phyloP scores from a whole-genome alignment of 2,888 invertebrate species.

The Proisotoma minuta region DNA sequence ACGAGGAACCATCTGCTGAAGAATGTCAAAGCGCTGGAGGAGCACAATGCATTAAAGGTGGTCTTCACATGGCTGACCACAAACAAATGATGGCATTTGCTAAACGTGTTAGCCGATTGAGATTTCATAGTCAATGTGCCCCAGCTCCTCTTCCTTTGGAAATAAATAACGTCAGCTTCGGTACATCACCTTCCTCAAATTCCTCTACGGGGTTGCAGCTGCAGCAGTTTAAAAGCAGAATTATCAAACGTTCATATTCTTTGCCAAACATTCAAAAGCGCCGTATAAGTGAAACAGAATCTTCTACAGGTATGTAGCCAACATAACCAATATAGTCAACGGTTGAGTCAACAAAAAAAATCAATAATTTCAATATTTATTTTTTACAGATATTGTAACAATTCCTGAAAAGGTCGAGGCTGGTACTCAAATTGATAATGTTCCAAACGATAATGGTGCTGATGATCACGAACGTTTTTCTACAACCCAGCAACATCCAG shows the following conservation, averaged over 20 bases:
- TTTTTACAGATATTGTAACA: too few species aligned
- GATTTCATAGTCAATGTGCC: constrained; percentile 63
- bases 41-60: constrained; percentile 59
- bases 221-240: constrained; percentile 46
- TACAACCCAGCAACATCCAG: too few species aligned
- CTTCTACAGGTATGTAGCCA: too few species aligned
- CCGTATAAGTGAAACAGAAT: not conserved
- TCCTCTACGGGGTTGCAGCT: constrained; percentile 12
- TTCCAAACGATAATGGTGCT: too few species aligned
- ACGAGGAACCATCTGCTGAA: constrained; percentile 22
- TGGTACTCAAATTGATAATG: too few species aligned
- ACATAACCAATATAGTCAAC: too few species aligned
- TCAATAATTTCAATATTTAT: too few species aligned
- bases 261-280: constrained; percentile 61
- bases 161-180: too few species aligned
- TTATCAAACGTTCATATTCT: constrained; percentile 61
- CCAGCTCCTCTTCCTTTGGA: constrained; percentile 48
- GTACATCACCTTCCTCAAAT: constrained; percentile 34
- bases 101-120: constrained; percentile 57
- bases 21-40: constrained; percentile 47
- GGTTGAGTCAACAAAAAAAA: too few species aligned
- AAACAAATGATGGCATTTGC: constrained; percentile 54
- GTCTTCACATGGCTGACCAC: constrained; percentile 60
- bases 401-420: too few species aligned
- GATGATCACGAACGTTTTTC: too few species aligned